Evolutionary conservation across 2,888 invertebrate genomes (phyloP).

Genomic region (Platycheirus rosarum): DNA sequence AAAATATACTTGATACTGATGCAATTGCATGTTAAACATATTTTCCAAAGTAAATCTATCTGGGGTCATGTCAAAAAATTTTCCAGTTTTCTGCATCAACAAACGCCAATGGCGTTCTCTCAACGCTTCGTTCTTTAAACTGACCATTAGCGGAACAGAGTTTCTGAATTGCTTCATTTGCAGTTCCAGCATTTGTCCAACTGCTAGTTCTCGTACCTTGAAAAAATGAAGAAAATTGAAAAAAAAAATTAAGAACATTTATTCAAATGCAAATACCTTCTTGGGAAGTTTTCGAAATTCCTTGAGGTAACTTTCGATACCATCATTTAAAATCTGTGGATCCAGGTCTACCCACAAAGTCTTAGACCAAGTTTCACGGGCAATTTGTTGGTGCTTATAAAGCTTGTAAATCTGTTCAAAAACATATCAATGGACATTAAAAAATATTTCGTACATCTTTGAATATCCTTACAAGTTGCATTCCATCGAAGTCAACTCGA

Average conservation of each 20-base stretch:
- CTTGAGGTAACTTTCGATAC: constrained; percentile 92
- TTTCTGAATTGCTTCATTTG: constrained; percentile 94
- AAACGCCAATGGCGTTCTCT: constrained; percentile 95
- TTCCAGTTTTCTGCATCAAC: constrained; percentile 92
- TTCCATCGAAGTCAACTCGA: constrained; percentile 85
- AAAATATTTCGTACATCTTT: neutral
- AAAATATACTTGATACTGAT: constrained; percentile 87
- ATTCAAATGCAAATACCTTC: constrained; percentile 82
- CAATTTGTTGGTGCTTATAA: constrained; percentile 90
- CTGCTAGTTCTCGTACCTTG: constrained; percentile 83
- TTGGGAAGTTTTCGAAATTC: constrained; percentile 90
- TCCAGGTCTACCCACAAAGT: constrained; percentile 94
- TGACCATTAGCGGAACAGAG: constrained; percentile 94
- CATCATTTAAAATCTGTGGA: constrained; percentile 92
- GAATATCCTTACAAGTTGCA: constrained; percentile 84
- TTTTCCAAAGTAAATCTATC: constrained; percentile 95
- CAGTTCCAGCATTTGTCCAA: constrained; percentile 88
- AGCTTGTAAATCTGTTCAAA: constrained; percentile 87
- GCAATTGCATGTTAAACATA: constrained; percentile 96
- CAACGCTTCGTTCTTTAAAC: constrained; percentile 94
- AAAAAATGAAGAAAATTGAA: neutral
- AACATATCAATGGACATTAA: neutral
- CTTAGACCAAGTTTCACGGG: constrained; percentile 91
- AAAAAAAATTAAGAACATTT: neutral
- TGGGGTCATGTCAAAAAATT: constrained; percentile 93